These are phyloP conservation scores for Oligia fasciuncula DNA, from an alignment of 2,888 invertebrate species.

Conservation along the genomic window DNA sequence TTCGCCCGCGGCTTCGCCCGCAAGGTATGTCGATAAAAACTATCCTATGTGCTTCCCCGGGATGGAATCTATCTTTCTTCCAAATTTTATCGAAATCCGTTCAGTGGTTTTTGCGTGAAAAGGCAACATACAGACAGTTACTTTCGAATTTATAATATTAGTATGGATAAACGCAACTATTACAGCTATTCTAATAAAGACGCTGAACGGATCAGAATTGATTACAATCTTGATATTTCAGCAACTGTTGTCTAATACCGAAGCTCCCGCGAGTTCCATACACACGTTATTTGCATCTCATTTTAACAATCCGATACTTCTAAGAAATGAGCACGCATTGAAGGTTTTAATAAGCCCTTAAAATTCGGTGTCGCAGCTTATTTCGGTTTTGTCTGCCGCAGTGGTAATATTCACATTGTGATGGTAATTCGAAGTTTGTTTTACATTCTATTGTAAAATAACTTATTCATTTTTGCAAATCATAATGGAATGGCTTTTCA, in stretches of 20 bases:
- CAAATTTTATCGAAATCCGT: too few relatives aligned
- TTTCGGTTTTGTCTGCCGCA: constrained; percentile 24
- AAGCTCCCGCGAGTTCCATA: constrained; percentile 16
- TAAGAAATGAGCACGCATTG: constrained; percentile 27
- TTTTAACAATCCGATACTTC: constrained; percentile 40
- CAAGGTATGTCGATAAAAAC: too few relatives aligned
- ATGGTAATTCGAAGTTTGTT: constrained; percentile 34
- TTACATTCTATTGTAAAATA: constrained; percentile 22
- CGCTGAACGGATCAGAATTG: constrained; percentile 24
- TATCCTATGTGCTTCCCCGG: too few relatives aligned
- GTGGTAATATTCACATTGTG: constrained; percentile 20
- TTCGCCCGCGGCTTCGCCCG: too few relatives aligned
- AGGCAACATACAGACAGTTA: too few relatives aligned
- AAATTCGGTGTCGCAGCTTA: constrained; percentile 38
- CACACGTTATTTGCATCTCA: constrained; percentile 51
- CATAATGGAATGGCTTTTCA: neutral
- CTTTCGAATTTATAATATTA: too few relatives aligned
- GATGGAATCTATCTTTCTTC: too few relatives aligned
- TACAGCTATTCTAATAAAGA: constrained; percentile 19
- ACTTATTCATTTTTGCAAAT: constrained; percentile 30
- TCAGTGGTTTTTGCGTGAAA: too few relatives aligned
- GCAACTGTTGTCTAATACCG: constrained; percentile 12
- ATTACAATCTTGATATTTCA: constrained; percentile 26
- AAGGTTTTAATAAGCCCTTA: constrained; percentile 39
- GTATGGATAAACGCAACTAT: constrained; percentile 2